phyloP scores from a whole-genome alignment of 2,113 vertebrate species.

The Daboia siamensis region DNA sequence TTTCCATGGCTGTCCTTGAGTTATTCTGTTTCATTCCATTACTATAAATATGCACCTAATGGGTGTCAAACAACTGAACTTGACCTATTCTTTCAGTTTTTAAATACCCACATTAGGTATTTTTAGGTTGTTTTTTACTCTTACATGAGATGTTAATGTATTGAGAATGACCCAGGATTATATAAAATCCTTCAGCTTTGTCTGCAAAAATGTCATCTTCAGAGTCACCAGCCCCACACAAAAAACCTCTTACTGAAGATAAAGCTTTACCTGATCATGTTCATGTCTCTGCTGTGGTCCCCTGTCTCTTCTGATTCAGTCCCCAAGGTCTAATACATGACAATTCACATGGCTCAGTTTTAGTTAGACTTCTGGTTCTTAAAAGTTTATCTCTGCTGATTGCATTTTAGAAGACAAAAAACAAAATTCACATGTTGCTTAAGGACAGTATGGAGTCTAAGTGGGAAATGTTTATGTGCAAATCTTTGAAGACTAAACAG shows the following conservation, averaged over 20 bases:
- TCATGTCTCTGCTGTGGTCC: neutral
- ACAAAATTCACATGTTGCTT: neutral
- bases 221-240: neutral
- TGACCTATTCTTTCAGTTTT: neutral
- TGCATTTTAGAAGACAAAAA: neutral
- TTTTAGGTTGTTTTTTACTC: neutral
- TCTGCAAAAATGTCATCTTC: neutral
- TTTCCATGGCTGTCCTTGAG: neutral
- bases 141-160: neutral
- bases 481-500: slow-evolving; percentile 22
- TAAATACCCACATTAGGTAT: neutral
- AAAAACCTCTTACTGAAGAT: neutral
- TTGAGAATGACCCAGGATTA: neutral
- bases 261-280: neutral
- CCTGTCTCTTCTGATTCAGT: neutral
- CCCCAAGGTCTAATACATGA: neutral
- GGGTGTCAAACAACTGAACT: neutral
- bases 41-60: neutral
- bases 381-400: neutral
- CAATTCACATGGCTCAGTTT: neutral
- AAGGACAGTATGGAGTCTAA: neutral
- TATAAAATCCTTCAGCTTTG: neutral
- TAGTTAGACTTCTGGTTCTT: neutral
- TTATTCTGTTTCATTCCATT: neutral
- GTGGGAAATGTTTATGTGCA: neutral